These are phyloP conservation scores for Chaetoderma sp. DNA, from an alignment of 2,888 invertebrate species.

Conservation along the genomic window DNA sequence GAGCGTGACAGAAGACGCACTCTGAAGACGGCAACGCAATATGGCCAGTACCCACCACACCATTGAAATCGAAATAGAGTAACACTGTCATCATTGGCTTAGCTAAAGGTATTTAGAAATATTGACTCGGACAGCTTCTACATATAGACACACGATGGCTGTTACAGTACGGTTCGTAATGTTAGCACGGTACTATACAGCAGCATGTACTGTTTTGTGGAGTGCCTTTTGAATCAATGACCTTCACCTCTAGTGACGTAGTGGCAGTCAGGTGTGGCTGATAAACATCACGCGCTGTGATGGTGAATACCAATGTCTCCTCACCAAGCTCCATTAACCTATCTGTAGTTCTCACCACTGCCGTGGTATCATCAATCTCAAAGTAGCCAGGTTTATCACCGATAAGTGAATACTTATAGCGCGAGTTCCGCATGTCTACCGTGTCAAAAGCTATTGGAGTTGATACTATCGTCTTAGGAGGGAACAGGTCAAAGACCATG, in stretches of 20 bases:
- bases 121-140: too few species aligned
- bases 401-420: conserved; percentile 30
- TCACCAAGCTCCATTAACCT: conserved; percentile 1
- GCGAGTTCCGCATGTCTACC: conserved; percentile 32
- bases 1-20: too few species aligned
- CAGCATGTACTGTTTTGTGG: conserved; percentile 2
- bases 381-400: conserved; percentile 30
- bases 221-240: conserved; percentile 9
- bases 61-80: too few species aligned
- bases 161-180: too few species aligned
- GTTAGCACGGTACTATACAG: not conserved
- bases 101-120: too few species aligned
- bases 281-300: conserved; percentile 23
- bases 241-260: conserved; percentile 16
- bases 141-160: too few species aligned
- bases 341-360: conserved; percentile 31
- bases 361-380: conserved; percentile 31
- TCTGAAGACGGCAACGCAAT: too few species aligned
- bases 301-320: conserved; percentile 14
- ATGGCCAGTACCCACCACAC: too few species aligned
- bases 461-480: conserved; percentile 33
- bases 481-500: conserved; percentile 32
- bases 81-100: too few species aligned
- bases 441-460: conserved; percentile 42
- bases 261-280: conserved; percentile 15